Conservation (phyloP, 2,888 invertebrate species). For the Agrilus cyanescens region DNA sequence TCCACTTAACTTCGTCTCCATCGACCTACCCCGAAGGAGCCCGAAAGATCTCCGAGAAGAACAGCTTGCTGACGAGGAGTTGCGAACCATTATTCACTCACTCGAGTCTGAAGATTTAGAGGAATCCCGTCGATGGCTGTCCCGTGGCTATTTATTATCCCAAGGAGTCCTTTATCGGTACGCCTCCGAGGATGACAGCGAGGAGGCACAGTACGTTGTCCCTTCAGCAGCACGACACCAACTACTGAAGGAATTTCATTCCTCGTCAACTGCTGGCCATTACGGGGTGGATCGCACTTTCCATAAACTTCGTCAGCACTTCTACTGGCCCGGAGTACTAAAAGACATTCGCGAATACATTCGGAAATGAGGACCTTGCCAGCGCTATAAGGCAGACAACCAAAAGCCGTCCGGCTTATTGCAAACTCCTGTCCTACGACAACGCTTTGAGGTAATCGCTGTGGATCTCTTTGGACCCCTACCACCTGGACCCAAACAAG, state of each 20-base stretch:
- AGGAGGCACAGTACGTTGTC: not conserved
- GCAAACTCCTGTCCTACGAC: too few species aligned
- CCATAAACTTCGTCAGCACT: slow-evolving; percentile 1
- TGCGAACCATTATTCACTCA: not conserved
- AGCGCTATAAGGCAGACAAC: too few species aligned
- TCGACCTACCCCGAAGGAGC: slow-evolving; percentile 17
- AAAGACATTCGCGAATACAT: too few species aligned
- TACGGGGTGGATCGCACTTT: slow-evolving; percentile 7
- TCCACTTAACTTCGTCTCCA: too few species aligned
- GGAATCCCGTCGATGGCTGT: too few species aligned
- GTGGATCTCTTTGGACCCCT: too few species aligned
- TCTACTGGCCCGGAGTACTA: slow-evolving; percentile 3
- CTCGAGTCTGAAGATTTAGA: not conserved
- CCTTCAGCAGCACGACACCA: not conserved
- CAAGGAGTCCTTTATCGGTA: slow-evolving; percentile 4
- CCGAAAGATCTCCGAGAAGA: not conserved
- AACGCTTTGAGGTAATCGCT: too few species aligned
- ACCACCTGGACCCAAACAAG: too few species aligned
- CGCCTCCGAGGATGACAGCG: not conserved
- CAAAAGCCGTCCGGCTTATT: too few species aligned
- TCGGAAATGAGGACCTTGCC: too few species aligned
- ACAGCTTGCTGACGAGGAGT: not conserved
- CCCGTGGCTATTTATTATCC: not conserved
- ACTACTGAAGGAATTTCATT: slow-evolving; percentile 8
- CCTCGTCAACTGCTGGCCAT: slow-evolving; percentile 11